These are phyloP conservation scores for Adela reaumurella DNA, from an alignment of 2,888 invertebrate species.

Conservation along the genomic window DNA sequence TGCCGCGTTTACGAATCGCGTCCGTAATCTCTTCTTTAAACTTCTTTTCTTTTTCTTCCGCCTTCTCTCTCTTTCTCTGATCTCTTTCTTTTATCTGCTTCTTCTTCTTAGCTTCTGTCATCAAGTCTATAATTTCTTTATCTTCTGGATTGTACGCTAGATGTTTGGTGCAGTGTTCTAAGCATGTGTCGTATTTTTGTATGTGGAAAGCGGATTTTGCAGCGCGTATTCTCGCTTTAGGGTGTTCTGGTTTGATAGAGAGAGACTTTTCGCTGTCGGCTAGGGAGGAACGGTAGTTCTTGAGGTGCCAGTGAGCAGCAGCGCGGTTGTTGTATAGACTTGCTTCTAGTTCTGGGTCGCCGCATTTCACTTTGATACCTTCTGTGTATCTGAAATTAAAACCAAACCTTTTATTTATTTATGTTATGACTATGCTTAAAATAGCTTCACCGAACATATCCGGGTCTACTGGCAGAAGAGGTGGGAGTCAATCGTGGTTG, in stretches of 20 bases:
- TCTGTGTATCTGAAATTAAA: constrained; percentile 70
- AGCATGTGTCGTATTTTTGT: constrained; percentile 65
- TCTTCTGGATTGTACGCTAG: constrained; percentile 56
- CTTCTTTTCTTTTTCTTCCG: constrained; percentile 37
- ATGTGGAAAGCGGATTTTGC: constrained; percentile 69
- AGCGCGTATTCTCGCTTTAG: constrained; percentile 73
- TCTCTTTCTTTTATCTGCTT: constrained; percentile 50
- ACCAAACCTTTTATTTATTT: too few relatives aligned
- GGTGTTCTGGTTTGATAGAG: constrained; percentile 69
- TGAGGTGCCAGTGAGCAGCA: constrained; percentile 80
- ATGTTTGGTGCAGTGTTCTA: constrained; percentile 68
- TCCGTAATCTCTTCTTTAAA: constrained; percentile 33
- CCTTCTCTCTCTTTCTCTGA: constrained; percentile 46
- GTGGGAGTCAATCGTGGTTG: too few relatives aligned
- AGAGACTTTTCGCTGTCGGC: constrained; percentile 78
- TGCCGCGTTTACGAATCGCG: constrained; percentile 40
- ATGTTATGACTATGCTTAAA: too few relatives aligned
- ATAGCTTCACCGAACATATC: too few relatives aligned
- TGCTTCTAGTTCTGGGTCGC: constrained; percentile 68
- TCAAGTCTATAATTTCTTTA: constrained; percentile 34
- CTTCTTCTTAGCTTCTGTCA: constrained; percentile 43
- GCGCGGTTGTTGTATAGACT: constrained; percentile 89
- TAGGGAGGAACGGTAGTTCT: constrained; percentile 77
- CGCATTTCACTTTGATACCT: constrained; percentile 77
- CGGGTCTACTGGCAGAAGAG: too few relatives aligned